Evolutionary conservation across 53 echinoderm and acorn worm species (phyloP).

Genomic region (Crossaster papposus): DNA sequence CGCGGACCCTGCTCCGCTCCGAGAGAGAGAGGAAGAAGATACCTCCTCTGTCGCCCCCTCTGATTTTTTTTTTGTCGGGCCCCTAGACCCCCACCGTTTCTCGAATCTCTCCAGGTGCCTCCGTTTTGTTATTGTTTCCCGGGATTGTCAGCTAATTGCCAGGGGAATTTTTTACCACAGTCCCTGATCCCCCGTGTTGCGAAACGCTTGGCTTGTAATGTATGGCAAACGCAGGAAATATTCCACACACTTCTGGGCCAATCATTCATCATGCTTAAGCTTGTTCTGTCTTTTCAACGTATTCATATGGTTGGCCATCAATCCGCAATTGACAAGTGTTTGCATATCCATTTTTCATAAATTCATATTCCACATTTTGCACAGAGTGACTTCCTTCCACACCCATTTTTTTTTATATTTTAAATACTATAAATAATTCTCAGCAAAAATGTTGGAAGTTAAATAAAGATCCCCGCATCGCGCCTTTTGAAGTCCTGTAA

Average conservation of each 20-base stretch:
- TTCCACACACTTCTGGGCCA: constrained; percentile 49
- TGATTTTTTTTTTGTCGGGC: constrained; percentile 39
- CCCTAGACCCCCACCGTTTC: background rate
- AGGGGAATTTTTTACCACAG: constrained; percentile 45
- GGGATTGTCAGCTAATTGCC: constrained; percentile 59
- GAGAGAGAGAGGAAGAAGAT: background rate
- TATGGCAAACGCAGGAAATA: constrained; percentile 49
- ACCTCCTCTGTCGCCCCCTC: constrained; percentile 26
- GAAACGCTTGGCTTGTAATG: constrained; percentile 17
- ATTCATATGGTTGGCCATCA: background rate
- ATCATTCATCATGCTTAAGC: constrained; percentile 46
- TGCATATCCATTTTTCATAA: constrained; percentile 1
- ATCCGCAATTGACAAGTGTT: constrained; percentile 29
- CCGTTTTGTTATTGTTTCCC: constrained; percentile 21
- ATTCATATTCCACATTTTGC: background rate
- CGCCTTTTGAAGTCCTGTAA: constrained; percentile 35
- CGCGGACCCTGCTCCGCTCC: background rate
- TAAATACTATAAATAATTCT: background rate
- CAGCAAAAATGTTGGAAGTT: constrained; percentile 2
- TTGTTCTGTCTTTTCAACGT: background rate
- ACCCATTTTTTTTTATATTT: background rate
- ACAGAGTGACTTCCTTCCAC: background rate
- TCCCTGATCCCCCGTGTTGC: constrained; percentile 9
- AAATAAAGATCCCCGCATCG: constrained; percentile 19
- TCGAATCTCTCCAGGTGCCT: constrained; percentile 47